Conservation (phyloP, 2,113 vertebrate genomes). For the Sapayoa aenigma region DNA sequence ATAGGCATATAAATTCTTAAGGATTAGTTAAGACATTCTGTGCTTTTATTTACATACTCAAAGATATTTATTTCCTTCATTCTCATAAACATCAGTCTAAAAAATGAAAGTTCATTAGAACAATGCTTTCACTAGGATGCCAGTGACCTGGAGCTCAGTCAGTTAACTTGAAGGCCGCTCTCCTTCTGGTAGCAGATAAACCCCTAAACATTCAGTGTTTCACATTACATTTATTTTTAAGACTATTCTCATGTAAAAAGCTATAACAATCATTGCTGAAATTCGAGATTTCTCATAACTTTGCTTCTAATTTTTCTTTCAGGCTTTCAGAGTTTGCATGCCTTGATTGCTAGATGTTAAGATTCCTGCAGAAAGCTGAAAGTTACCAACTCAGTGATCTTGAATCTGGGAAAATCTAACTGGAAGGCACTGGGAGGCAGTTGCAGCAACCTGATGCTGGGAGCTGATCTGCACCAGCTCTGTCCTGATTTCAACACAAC, state of each 20-base stretch:
- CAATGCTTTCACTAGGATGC: constrained; percentile 5
- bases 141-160: background rate
- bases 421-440: background rate
- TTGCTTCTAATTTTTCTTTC: background rate
- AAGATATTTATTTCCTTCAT: constrained; percentile 11
- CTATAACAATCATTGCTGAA: background rate
- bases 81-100: constrained; percentile 8
- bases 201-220: background rate
- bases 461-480: background rate
- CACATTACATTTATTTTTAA: background rate
- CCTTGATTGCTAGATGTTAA: background rate
- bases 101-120: background rate
- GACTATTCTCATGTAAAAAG: background rate
- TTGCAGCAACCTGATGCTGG: background rate
- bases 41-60: constrained; percentile 28
- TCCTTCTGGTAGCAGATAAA: background rate
- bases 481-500: background rate
- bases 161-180: background rate
- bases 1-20: constrained; percentile 19
- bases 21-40: constrained; percentile 22
- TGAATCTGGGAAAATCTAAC: background rate
- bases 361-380: background rate
- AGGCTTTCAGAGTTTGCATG: background rate
- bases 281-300: background rate
- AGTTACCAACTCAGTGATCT: background rate